Percentiles rank a stretch among this genome's conserved stretches.
phyloP scores from a whole-genome alignment of 2,888 invertebrate genomes.

The Pandemis heparana region DNA sequence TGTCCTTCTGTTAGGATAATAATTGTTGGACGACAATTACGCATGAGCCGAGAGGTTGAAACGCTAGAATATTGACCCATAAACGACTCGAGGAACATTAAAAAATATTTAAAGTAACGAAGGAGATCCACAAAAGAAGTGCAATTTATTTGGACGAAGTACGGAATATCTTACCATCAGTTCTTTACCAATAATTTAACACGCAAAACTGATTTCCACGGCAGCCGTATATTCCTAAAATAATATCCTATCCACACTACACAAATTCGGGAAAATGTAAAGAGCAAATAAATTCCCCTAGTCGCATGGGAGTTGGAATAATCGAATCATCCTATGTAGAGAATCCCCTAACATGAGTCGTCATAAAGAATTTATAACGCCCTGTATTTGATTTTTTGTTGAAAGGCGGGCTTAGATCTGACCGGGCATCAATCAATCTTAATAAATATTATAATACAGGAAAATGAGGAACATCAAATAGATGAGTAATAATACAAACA shows the following conservation, averaged over 20 bases:
- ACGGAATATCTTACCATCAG: neutral
- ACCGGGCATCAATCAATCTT: constrained; percentile 11
- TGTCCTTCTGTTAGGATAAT: too few relatives aligned
- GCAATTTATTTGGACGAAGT: neutral
- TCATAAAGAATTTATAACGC: constrained; percentile 31
- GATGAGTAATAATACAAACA: too few relatives aligned
- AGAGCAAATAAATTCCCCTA: constrained; percentile 43
- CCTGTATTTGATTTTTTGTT: constrained; percentile 26
- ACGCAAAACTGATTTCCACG: constrained; percentile 17
- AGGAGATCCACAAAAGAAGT: too few relatives aligned
- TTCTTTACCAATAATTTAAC: neutral
- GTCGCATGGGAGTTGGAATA: constrained; percentile 38
- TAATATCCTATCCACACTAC: constrained; percentile 40
- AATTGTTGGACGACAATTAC: too few relatives aligned
- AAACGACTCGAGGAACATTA: too few relatives aligned
- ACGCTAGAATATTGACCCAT: too few relatives aligned
- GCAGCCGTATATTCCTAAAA: constrained; percentile 33
- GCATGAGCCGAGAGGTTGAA: too few relatives aligned
- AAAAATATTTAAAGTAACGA: too few relatives aligned
- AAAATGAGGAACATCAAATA: neutral
- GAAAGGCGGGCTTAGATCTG: neutral
- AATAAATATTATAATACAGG: neutral
- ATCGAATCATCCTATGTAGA: constrained; percentile 38
- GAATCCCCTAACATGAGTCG: constrained; percentile 40
- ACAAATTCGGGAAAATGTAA: constrained; percentile 40